Base-by-base conservation (phyloP, 2,888 invertebrate genomes). In the Rhagophthalmus giganteus region DNA sequence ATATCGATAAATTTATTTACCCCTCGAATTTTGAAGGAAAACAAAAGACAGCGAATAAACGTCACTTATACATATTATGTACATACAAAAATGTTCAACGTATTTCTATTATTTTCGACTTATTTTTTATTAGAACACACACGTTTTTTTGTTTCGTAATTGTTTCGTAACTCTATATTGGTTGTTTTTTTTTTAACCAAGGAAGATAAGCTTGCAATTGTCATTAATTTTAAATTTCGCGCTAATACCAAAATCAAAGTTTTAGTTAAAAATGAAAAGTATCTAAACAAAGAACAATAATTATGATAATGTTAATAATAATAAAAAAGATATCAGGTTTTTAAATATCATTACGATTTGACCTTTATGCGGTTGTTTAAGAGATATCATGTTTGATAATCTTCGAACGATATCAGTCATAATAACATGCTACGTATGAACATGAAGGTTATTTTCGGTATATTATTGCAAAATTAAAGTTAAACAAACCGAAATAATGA, bases 401-500 rank as follows among this genome's bases (percentile, higher is more conserved):
- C 7, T 20, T 20, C 3, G 20, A 20, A 5, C 3, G 7, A 20
- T 20, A 20, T 20, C 7, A 20, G 20, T 5, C n/a, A 7, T 20
- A 5, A 7, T 20, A 20, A 20, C 7, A 20, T 20, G 20, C 7
- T 20, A 20, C 20, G 20, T 20, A 20, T 20, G 7, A 20, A 20
- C 7, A 20, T 20, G 4, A 20, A 20, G 20, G 20, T 20, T 20
- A 20, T 20, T 20, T n/a, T n/a, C n/a, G n/a, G n/a, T n/a, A n/a
- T n/a, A n/a, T n/a, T n/a, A n/a, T n/a, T n/a, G n/a, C n/a, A n/a
- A n/a, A n/a, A n/a, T n/a, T n/a, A 24, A 7, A 15, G 11, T 14
- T 32, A 33, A 35, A 44, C 16, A 13, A 9, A 14, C 41, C 39
- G 37, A 41, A 32, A 63, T 47, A 69, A 78, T 76, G 75, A 81